phyloP scores from a whole-genome alignment of 2,113 vertebrate genomes.

The Apus apus region DNA sequence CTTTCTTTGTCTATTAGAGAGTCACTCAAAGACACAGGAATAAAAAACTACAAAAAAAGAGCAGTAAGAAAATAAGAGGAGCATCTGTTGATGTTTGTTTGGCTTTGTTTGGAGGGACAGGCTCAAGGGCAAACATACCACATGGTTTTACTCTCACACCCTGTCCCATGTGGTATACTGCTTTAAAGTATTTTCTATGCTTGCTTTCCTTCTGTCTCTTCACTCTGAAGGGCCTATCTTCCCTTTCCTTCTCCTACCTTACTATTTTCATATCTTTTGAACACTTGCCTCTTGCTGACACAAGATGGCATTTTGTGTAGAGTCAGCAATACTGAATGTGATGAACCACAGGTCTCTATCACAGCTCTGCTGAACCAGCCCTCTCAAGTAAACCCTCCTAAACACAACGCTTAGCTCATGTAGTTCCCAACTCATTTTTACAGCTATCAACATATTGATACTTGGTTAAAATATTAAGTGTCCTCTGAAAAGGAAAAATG shows the following conservation, averaged over 20 bases:
- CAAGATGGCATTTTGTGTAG: neutral
- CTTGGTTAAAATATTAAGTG: neutral
- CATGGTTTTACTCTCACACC: neutral
- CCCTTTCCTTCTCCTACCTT: neutral
- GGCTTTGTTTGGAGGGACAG: neutral
- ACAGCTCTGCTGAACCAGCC: neutral
- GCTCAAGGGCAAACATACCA: neutral
- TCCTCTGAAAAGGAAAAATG: neutral
- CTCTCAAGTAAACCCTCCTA: neutral
- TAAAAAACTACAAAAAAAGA: neutral
- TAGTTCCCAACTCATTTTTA: neutral
- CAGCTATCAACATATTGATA: neutral
- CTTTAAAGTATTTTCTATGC: neutral
- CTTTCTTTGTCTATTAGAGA: neutral
- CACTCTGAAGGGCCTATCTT: neutral
- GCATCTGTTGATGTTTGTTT: neutral
- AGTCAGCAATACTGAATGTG: neutral
- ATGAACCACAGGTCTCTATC: neutral
- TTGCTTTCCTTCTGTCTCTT: neutral
- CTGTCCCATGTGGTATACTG: neutral
- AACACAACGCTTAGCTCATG: neutral
- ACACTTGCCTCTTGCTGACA: neutral
- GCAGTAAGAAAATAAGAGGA: neutral
- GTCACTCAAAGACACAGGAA: neutral
- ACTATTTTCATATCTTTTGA: neutral